Evolutionary conservation across 2,888 invertebrate genomes (phyloP), one percentile per base, ranked within the genome.

Genomic region (Acrocyrtus sp.): DNA sequence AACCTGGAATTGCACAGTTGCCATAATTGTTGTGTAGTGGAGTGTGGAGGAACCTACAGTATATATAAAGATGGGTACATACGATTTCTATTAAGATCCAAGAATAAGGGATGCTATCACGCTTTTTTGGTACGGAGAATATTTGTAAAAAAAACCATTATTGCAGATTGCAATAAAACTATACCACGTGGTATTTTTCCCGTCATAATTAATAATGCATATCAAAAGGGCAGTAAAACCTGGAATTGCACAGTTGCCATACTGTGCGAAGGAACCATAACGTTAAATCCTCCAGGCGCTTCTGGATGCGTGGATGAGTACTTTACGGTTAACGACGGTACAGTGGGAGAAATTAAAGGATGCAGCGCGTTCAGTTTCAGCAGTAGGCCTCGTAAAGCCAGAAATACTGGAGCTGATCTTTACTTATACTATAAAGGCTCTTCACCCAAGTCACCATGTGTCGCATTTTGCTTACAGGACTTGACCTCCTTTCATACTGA

Each of bases 371-470:
- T 66, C 22, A 45, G 27, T 19, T 66, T 66, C 27, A 17, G 21
- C 5, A 24, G 15, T 1, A 39, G 34, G 15, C 56, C 66, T n/a
- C 53, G 56, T 1, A 5, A 26, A 2, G 26, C 66, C n/a, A 53
- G 56, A n/a, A 66, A 66, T 22, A 66, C 56, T 26, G 66, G 66
- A 1, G 48, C 48, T 10, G 66, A 66, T 29, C 17, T 66, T 3
- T 57, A 56, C 26, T 2, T 66, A 10, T 48, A 34, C 24, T 29
- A 56, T 19, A 56, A 57, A 57, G 66, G 66, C 0, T 19, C 3
- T 6, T 6, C 47, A 10, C 26, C 41, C 1, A 3, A 8, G 10
- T n/a, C 43, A 12, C 27, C 34, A 2, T 66, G 66, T 12, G 34
- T 56, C 39, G 66, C 34, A 10, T 39, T 66, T 26, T 66, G 66